Evolutionary conservation across 2,113 vertebrate species (phyloP), one percentile per base, ranked within the genome.

Genomic region (Strix uralensis): DNA sequence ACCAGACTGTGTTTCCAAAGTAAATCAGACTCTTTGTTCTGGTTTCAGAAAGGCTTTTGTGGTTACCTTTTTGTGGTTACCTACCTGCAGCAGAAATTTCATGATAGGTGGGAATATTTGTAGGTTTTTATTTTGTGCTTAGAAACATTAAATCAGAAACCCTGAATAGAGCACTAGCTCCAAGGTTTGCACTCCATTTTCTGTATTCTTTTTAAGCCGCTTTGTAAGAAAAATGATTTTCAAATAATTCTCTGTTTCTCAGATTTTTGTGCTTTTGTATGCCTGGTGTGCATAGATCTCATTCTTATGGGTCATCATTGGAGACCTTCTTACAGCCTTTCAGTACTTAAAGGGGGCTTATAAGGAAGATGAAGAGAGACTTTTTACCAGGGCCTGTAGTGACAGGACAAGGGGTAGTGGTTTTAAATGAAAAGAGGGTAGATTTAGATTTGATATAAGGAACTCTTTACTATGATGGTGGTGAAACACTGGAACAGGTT

Each of bases 371-470:
- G 4, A 18, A 81, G 47, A 69, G 16, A 58, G 15, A 15, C 36
- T 42, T 91, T 80, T 44, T 62, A 34, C 8, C 14, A 34, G 34
- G 2, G 14, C 26, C 25, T 79, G 5, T 65, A 61, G 36, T 52
- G 17, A n/a, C 13, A 78, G 58, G 44, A 51, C 9, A 70, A 69
- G 19, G 15, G 1, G 1, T 59, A 59, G 38, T 0, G 0, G 21
- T 40, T 78, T 72, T 67, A 72, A 83, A 72, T 7, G 1, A 11
- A 78, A 75, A 44, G 17, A 71, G 5, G 15, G 5, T n/a, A 86
- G 15, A 27, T 79, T 47, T 42, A 52, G 29, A n/a, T n/a, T 61
- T 13, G 15, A 36, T 30, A 18, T 20, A 73, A 61, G 67, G 13
- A 51, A 13, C 59, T 52, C 21, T 81, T 86, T 30, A 6, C 16